Evolutionary conservation across 2,113 vertebrate species (phyloP).

Genomic region (Mobula hypostoma): DNA sequence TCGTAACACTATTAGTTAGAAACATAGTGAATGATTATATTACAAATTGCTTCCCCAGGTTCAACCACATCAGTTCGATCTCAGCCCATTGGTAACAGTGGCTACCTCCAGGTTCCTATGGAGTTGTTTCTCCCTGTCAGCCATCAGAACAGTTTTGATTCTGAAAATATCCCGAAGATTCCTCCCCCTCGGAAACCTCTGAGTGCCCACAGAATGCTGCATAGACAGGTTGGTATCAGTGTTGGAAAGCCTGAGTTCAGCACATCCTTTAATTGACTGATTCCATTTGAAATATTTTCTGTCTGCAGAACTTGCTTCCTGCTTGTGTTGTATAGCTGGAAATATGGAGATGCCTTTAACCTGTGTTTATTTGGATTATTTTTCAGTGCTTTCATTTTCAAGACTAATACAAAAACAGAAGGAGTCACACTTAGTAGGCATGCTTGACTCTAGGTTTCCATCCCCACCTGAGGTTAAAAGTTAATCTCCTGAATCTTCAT

Average conservation of each 20-base stretch:
- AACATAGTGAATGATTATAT: background rate
- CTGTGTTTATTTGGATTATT: background rate
- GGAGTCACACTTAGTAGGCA: background rate
- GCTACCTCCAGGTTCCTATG: conserved; percentile 63
- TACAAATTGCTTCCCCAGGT: conserved; percentile 52
- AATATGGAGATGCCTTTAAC: background rate
- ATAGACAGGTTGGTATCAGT: conserved; percentile 74
- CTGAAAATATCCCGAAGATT: conserved; percentile 64
- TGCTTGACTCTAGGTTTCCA: background rate
- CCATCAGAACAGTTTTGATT: conserved; percentile 59
- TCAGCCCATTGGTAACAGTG: conserved; percentile 64
- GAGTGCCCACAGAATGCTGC: conserved; percentile 76
- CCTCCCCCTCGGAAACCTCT: conserved; percentile 66
- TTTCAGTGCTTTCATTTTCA: background rate
- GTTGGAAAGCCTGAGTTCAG: background rate
- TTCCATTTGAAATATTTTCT: background rate
- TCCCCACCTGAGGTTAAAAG: background rate
- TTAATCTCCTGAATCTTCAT: background rate
- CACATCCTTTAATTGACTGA: background rate
- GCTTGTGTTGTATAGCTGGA: background rate
- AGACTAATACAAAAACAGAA: background rate
- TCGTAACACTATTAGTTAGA: background rate
- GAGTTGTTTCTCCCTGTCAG: conserved; percentile 67
- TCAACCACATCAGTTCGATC: conserved; percentile 74
- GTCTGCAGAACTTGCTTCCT: background rate